Conservation (phyloP, 2,888 invertebrate species). For the Patella depressa region DNA sequence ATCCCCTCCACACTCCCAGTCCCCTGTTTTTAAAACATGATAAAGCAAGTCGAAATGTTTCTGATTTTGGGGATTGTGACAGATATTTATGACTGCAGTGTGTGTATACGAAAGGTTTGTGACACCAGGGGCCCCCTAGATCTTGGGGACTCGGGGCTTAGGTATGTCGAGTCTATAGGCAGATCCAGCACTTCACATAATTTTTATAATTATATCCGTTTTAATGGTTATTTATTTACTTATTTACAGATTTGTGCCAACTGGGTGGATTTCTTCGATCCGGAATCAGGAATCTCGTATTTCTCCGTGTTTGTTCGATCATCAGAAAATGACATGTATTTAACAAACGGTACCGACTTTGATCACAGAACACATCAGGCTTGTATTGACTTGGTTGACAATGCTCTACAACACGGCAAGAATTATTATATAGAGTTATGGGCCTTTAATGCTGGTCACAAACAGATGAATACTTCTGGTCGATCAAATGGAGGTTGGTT, state of each 20-base stretch:
- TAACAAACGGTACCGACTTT: neutral
- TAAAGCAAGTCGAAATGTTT: too few relatives aligned
- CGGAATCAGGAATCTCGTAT: constrained; percentile 27
- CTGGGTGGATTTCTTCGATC: constrained; percentile 35
- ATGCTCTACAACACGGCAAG: constrained; percentile 39
- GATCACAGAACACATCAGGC: constrained; percentile 24
- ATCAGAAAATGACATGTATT: neutral
- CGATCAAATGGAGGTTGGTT: constrained; percentile 43
- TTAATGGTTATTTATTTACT: too few relatives aligned
- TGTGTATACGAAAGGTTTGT: too few relatives aligned
- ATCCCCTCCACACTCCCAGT: too few relatives aligned
- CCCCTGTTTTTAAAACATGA: too few relatives aligned
- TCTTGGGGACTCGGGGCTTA: too few relatives aligned
- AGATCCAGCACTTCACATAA: too few relatives aligned
- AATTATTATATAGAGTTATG: constrained; percentile 42
- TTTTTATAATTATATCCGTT: too few relatives aligned
- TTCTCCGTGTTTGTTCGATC: neutral
- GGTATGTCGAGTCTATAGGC: too few relatives aligned
- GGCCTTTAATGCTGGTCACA: constrained; percentile 51
- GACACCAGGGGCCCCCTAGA: too few relatives aligned
- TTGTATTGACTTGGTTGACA: constrained; percentile 37
- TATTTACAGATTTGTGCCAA: constrained; percentile 25
- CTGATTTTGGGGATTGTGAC: too few relatives aligned
- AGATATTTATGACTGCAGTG: too few relatives aligned
- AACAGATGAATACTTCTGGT: constrained; percentile 43